Evolutionary conservation across 2,113 vertebrate species (phyloP).

Genomic region (Ictalurus punctatus): DNA sequence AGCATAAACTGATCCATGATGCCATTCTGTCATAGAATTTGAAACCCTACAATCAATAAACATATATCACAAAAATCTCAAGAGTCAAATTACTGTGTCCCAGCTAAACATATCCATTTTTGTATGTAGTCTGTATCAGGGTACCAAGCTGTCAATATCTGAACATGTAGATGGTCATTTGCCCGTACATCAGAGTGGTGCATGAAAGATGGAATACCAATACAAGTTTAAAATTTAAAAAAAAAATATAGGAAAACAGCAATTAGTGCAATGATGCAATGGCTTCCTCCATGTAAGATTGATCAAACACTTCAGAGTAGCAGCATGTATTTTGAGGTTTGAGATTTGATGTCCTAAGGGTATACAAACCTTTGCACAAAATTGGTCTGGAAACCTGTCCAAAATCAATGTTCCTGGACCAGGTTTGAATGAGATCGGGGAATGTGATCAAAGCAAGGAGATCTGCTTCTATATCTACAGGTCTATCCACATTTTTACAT

Average conservation of each 20-base stretch:
- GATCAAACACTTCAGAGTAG: neutral
- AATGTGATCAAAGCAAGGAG: neutral
- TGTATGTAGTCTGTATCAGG: neutral
- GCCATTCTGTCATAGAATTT: neutral
- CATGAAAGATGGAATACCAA: neutral
- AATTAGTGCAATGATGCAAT: neutral
- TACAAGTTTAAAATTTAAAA: neutral
- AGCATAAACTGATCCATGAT: neutral
- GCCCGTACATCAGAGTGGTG: neutral
- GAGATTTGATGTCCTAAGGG: neutral
- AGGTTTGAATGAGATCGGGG: neutral
- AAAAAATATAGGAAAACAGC: neutral
- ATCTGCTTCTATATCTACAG: neutral
- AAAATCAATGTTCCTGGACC: neutral
- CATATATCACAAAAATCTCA: neutral
- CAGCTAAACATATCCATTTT: neutral
- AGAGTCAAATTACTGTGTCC: neutral
- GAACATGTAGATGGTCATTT: neutral
- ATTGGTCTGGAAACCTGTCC: neutral
- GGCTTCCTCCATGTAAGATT: neutral
- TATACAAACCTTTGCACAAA: neutral
- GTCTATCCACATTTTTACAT: neutral
- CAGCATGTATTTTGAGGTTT: neutral
- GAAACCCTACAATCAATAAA: neutral
- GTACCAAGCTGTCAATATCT: neutral